Base-by-base conservation (phyloP, 37 sponge, comb jelly and placozoan species). In the Eunapius fragilis region DNA sequence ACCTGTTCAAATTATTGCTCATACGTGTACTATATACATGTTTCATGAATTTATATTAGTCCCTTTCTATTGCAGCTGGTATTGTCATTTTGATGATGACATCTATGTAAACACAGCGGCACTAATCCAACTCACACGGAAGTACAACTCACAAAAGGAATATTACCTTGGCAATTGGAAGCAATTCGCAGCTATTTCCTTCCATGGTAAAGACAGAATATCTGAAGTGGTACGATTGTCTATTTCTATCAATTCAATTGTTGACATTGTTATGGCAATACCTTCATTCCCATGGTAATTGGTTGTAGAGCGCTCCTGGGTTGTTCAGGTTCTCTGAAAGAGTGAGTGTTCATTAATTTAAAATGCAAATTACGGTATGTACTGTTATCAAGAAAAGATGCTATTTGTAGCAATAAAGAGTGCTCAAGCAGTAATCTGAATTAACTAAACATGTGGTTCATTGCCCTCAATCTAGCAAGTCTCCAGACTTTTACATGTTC, bases 41-140 rank as follows among this genome's bases (percentile, higher is more conserved):
- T n/a, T n/a, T n/a, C n/a, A n/a, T n/a, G 41, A 9, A 41, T 41
- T 41, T 6, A 74, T 78, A 25, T 24, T 50, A 37, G 5, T 37
- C 38, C 81, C 37, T n/a, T n/a, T n/a, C n/a, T n/a, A n/a, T n/a
- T n/a, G 11, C 25, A 85, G 86, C 19, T 85, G 86, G 86, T 85
- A 41, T 82, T 85, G 86, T 81, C 86, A 85, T 23, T 73, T 85
- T 32, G 86, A 85, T 78, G 86, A 85, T 85, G 86, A 85, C 27
- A 81, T 68, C 27, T 85, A 85, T 85, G 34, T 85, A 17, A 85
- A 85, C 28, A 50, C 45, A 3, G 13, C 14, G 7, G 58, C 33
- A 27, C 78, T 85, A 19, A 13, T 45, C 11, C n/a, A 81, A n/a
- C 58, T 85, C 17, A 28, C 45, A 0, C 26, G 19, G 14, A 37